Evolutionary conservation across 2,888 invertebrate genomes (phyloP).

Genomic region (Spialia ferax): DNA sequence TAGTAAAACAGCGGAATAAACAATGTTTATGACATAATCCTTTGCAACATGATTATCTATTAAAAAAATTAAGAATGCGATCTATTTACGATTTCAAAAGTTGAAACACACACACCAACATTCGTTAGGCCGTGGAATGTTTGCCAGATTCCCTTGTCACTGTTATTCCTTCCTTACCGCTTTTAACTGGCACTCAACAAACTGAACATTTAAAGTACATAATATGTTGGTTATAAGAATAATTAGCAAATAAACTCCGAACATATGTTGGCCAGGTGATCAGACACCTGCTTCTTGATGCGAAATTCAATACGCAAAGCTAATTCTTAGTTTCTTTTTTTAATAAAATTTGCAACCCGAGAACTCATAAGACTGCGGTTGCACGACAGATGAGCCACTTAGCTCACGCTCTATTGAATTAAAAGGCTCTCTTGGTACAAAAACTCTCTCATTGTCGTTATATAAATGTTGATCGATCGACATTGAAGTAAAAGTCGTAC

Average conservation of each 20-base stretch:
- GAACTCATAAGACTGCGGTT: slow-evolving; percentile 62
- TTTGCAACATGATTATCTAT: slow-evolving; percentile 6
- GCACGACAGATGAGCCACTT: slow-evolving; percentile 78
- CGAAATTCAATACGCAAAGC: slow-evolving; percentile 79
- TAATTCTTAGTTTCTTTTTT: slow-evolving; percentile 59
- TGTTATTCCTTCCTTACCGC: slow-evolving; percentile 24
- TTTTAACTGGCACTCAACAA: slow-evolving; percentile 27
- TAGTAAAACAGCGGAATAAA: no score
- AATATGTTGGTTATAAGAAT: slow-evolving; percentile 21
- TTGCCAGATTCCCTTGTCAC: slow-evolving; percentile 35
- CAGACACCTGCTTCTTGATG: slow-evolving; percentile 70
- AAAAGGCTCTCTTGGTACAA: slow-evolving; percentile 38
- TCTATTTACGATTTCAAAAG: slow-evolving; percentile 31
- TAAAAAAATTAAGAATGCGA: slow-evolving; percentile 19
- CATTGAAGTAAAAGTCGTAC: slow-evolving; percentile 43
- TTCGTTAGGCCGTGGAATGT: slow-evolving; percentile 28
- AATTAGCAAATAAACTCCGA: slow-evolving; percentile 63
- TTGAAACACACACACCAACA: slow-evolving; percentile 36
- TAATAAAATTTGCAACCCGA: slow-evolving; percentile 71
- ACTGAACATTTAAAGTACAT: slow-evolving; percentile 30
- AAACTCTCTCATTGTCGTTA: slow-evolving; percentile 35
- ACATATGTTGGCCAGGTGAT: slow-evolving; percentile 81
- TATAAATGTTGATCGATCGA: slow-evolving; percentile 42
- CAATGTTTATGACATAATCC: no score
- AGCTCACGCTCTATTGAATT: slow-evolving; percentile 74